phyloP scores from a whole-genome alignment of 2,797 vertebrate genomes.

The Diceros bicornis region DNA sequence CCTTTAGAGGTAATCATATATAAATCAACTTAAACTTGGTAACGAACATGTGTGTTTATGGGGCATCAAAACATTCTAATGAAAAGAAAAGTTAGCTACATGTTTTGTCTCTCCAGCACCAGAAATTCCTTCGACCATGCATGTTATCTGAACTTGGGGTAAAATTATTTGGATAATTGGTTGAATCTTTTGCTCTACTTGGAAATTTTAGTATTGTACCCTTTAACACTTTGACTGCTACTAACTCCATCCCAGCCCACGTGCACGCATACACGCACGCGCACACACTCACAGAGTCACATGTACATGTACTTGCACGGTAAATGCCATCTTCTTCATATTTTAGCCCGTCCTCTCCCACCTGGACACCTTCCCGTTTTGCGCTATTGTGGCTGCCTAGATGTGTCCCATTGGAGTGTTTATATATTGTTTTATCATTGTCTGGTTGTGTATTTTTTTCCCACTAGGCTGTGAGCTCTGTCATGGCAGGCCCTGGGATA shows the following conservation, averaged over 20 bases:
- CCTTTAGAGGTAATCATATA: not conserved
- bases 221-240: not conserved
- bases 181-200: not conserved
- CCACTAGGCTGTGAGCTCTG: not conserved
- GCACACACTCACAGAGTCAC: not conserved
- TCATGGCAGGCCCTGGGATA: not conserved
- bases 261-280: rapidly evolving
- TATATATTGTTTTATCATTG: not conserved
- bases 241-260: not conserved
- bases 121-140: not conserved
- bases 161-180: not conserved
- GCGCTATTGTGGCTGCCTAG: not conserved
- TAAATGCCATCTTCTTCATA: not conserved
- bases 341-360: not conserved
- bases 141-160: not conserved
- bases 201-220: not conserved
- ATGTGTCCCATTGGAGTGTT: not conserved
- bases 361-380: not conserved
- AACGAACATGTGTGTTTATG: not conserved
- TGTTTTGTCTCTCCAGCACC: not conserved
- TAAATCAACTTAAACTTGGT: not conserved
- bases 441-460: not conserved
- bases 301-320: not conserved
- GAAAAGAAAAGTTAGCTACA: not conserved
- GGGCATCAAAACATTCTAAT: not conserved